Evolutionary conservation across 2,113 vertebrate genomes (phyloP), one percentile per base, ranked within the genome.

Genomic region (Gambusia affinis): DNA sequence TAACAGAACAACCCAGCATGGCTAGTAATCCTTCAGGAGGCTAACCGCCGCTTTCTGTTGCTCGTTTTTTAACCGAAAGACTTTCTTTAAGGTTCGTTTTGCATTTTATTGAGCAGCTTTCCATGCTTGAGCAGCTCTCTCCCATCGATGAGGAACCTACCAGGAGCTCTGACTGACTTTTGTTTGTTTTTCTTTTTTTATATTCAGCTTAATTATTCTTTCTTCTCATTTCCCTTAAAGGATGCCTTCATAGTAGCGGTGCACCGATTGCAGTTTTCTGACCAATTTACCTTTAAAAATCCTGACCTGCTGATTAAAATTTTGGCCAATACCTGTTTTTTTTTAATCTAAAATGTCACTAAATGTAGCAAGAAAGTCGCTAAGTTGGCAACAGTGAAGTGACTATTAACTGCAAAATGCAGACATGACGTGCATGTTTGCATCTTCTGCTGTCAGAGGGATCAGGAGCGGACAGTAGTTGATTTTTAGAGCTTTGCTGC

Each of bases 1-100:
- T 88, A 90, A 86, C 85, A 70, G 65, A 67, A 54, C 76, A 79
- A 76, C 60, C 19, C 75, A 86, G 92, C 92, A 93, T 92, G 92
- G 85, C 92, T 89, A 85, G 81, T 35, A 3, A 73, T 67, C 81
- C 81, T 75, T 29, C 64, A 54, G 71, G 27, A 35, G 28, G 71
- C 27, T 57, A 84, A 73, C 78, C 5, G 1, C 66, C 12, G 0
- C 30, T 76, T 90, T 90, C 33, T 78, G 39, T 88, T 91, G 82
- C 84, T 75, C 19, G 79, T 81, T 80, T 22, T 82, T 79, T 81
- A 44, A 86, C 61, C 35, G 8, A 29, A 19, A 57, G 4, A 66
- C 27, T 75, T 76, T 81, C 81, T 37, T 37, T 37, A 37, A 29
- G n/a, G 39, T 80, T 76, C 71, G 28, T 66, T 85, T 77, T 57